Evolutionary conservation across 2,797 vertebrate genomes (phyloP), one percentile per base, ranked within the genome.

Genomic region (Sternarchorhynchus goeldii): DNA sequence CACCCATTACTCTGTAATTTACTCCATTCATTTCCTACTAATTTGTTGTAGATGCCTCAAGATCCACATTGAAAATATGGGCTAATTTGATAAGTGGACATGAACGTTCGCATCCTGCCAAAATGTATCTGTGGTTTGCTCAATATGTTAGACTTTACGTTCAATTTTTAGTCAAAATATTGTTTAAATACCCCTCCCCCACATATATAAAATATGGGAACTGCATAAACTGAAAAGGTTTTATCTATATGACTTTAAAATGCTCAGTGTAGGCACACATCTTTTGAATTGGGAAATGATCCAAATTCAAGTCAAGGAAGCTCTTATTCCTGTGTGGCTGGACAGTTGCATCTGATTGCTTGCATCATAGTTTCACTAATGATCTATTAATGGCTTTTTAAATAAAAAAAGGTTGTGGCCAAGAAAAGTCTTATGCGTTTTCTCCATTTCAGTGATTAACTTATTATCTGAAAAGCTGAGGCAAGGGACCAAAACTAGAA

Each of bases 41-140:
- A 76, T 82, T 76, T 60, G 70, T 66, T 72, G 29, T 60, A 81
- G 73, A 50, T 63, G 25, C 32, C 57, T 76, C n/a, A 6, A 74
- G 84, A 55, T 59, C 72, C 68, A 74, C 18, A 58, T 57, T 65
- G 55, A n/a, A 66, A 32, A 56, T 76, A 62, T 12, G 68, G 25
- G 50, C 60, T 75, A 65, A 79, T 81, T 73, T 72, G 60, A 68
- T 79, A 72, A 82, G 65, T 67, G 56, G 63, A 59, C 32, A 71
- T 57, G 3, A 76, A 70, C 29, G 39, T 6, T 55, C 25, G 25
- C 34, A 16, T 77, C 81, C 65, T 31, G 41, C 56, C 45, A 25
- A 6, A 64, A 69, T 55, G 68, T 68, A 60, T 63, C 74, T 56
- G 31, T 12, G 56, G 72, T 8, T 64, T 36, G 5, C 32, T 65